A percentile compares a stretch with the other conserved stretches of the same genome.
These are phyloP conservation scores for Dipodomys stephensi DNA, from an alignment of 2,113 vertebrate genomes.

Conservation along the genomic window DNA sequence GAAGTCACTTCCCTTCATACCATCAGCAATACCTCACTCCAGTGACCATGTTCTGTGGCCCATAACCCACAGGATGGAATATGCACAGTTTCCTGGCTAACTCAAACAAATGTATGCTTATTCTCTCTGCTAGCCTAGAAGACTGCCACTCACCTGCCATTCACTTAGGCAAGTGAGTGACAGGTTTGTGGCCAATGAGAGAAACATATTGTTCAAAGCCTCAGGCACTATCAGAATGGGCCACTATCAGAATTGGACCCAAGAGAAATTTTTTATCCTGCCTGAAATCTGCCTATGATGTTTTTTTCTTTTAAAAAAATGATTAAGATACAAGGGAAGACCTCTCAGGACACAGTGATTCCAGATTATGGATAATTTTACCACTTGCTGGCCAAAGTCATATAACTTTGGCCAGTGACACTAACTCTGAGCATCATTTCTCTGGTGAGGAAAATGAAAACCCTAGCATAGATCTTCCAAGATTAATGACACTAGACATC, in stretches of 20 bases:
- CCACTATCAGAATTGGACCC: neutral
- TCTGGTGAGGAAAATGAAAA: neutral
- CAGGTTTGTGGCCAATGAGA: neutral
- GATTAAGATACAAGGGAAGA: constrained; percentile 18
- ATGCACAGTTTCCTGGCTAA: neutral
- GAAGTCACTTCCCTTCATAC: neutral
- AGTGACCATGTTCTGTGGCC: neutral
- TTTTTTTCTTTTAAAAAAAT: constrained; percentile 50
- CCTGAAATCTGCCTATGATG: neutral
- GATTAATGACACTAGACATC: neutral
- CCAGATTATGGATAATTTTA: neutral
- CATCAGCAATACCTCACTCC: neutral
- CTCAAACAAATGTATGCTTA: neutral
- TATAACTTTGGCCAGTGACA: neutral
- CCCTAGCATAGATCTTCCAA: neutral
- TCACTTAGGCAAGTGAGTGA: neutral
- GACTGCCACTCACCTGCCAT: constrained; percentile 15
- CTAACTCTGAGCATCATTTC: neutral
- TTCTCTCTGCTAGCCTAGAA: constrained; percentile 34
- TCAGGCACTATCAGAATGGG: neutral
- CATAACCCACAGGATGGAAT: neutral
- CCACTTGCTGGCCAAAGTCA: neutral
- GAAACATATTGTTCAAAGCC: neutral
- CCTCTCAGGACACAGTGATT: neutral
- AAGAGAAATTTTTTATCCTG: neutral